Percentiles rank a stretch among this genome's conserved stretches.
These are phyloP conservation scores for Rhadina sibilatrix DNA, from an alignment of 2,113 vertebrate species.

Conservation along the genomic window DNA sequence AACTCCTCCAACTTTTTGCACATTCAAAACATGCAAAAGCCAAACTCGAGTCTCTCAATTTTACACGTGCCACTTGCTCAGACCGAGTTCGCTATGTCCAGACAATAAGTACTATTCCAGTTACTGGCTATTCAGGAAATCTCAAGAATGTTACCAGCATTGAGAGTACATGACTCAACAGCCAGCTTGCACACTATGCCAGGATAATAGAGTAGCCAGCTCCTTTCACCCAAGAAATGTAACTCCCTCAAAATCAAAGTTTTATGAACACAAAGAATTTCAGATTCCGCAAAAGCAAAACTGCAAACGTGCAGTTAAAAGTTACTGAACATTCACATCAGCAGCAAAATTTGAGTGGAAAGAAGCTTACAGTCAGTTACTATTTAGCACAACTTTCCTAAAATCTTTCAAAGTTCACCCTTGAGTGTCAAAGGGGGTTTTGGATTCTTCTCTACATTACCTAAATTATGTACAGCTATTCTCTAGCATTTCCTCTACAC, in stretches of 20 bases:
- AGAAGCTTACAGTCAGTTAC: neutral
- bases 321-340: neutral
- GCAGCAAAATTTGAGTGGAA: neutral
- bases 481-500: neutral
- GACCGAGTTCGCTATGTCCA: accelerated
- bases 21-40: neutral
- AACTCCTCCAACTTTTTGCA: neutral
- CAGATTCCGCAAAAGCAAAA: neutral
- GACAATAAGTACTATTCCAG: neutral
- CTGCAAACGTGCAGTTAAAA: neutral
- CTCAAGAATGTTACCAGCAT: neutral
- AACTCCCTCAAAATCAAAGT: neutral
- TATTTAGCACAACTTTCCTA: neutral
- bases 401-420: neutral
- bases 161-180: neutral
- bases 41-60: neutral
- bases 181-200: neutral
- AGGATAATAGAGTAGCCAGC: neutral
- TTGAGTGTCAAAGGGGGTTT: neutral
- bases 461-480: neutral
- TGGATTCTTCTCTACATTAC: neutral
- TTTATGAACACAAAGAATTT: neutral
- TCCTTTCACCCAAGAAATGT: neutral
- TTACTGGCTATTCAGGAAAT: neutral
- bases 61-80: neutral